Conservation (phyloP, 2,888 invertebrate genomes). For the Oligia fasciuncula region DNA sequence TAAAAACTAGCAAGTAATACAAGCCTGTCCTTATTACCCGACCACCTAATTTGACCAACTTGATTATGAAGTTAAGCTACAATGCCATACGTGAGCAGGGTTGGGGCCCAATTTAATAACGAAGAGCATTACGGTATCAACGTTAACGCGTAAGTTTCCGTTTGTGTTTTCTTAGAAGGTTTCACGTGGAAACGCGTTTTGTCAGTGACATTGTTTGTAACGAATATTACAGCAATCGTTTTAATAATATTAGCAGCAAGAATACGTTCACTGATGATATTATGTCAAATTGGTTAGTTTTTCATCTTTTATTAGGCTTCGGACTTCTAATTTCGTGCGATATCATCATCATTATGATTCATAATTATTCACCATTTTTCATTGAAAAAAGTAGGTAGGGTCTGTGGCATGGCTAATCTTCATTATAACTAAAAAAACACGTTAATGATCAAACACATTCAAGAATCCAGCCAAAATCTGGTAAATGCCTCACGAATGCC, state of each 20-base stretch:
- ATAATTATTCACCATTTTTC: not conserved
- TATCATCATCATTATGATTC: not conserved
- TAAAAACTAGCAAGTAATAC: constrained; percentile 50
- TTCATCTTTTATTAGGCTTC: not conserved
- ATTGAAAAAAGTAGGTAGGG: not conserved
- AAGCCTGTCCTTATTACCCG: constrained; percentile 49
- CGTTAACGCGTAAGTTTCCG: constrained; percentile 35
- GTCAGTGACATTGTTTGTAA: not conserved
- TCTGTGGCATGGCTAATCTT: not conserved
- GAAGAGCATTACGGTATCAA: constrained; percentile 35
- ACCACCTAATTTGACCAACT: constrained; percentile 54
- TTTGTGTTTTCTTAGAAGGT: constrained; percentile 22
- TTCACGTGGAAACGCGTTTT: not conserved
- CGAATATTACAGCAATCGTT: not conserved
- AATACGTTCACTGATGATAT: not conserved
- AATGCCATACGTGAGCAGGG: constrained; percentile 48
- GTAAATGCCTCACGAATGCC: constrained; percentile 74
- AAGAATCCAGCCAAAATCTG: constrained; percentile 67
- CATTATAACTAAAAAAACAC: constrained; percentile 7
- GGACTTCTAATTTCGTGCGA: not conserved
- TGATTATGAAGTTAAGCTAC: constrained; percentile 61
- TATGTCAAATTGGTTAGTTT: not conserved
- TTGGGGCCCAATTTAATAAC: constrained; percentile 58
- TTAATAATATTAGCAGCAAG: not conserved
- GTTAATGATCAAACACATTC: constrained; percentile 51